Evolutionary conservation across 2,113 vertebrate species (phyloP).

Genomic region (Dendrocopos noguchii): DNA sequence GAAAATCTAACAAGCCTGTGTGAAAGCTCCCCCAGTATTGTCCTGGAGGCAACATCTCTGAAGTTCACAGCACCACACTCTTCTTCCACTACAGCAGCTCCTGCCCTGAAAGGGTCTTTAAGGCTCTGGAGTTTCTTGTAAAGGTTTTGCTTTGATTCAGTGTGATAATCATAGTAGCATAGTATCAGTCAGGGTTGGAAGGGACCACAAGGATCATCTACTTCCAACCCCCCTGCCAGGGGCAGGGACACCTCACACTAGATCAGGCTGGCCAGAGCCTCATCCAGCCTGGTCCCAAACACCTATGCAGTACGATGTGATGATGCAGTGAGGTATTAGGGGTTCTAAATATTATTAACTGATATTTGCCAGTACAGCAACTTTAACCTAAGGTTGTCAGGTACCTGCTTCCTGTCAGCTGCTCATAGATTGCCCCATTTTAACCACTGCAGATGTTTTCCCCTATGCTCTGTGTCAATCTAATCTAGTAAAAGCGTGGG

Average conservation of each 20-base stretch:
- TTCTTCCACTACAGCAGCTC: neutral
- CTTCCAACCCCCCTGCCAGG: too few species aligned
- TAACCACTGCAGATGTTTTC: neutral
- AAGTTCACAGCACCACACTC: neutral
- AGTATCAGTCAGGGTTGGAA: too few species aligned
- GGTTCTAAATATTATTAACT: neutral
- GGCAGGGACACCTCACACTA: too few species aligned
- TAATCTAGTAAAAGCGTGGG: neutral
- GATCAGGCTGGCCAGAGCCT: too few species aligned
- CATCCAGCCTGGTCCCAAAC: too few species aligned
- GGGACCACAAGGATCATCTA: too few species aligned
- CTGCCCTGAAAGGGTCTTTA: neutral
- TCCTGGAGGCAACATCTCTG: conserved; percentile 23
- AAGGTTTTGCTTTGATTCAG: neutral
- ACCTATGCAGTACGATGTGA: neutral
- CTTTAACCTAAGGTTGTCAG: neutral
- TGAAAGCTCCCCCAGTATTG: neutral
- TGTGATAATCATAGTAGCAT: neutral
- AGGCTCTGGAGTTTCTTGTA: neutral
- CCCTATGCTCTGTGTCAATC: neutral
- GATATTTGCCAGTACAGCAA: neutral
- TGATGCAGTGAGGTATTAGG: neutral
- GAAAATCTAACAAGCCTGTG: conserved; percentile 29
- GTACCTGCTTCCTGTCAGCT: neutral
- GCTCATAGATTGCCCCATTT: neutral